A percentile compares a stretch with the other conserved stretches of the same genome.
Conservation (phyloP, 2,113 vertebrate genomes). For the Vombatus ursinus region DNA sequence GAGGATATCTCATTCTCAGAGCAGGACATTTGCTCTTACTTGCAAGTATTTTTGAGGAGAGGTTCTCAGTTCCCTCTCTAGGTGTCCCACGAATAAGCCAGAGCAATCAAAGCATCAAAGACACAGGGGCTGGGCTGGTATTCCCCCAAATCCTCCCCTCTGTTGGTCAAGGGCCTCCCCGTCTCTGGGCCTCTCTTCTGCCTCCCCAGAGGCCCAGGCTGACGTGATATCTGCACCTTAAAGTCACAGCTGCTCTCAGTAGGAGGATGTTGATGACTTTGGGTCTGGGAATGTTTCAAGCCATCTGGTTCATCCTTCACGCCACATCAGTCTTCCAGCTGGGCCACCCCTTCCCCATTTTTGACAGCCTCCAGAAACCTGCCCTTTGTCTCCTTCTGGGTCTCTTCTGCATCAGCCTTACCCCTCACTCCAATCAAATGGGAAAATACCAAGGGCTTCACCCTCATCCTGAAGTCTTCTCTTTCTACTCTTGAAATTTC, state of each 20-base stretch:
- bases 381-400: neutral
- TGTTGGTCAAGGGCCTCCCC: neutral
- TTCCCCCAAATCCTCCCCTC: neutral
- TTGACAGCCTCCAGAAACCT: neutral
- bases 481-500: neutral
- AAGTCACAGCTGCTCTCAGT: neutral
- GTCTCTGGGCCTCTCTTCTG: neutral
- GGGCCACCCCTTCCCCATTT: neutral
- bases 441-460: neutral
- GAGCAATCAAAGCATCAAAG: neutral
- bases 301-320: neutral
- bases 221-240: neutral
- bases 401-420: neutral
- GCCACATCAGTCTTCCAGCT: conserved; percentile 1
- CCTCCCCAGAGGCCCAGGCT: neutral
- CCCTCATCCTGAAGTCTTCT: neutral
- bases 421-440: neutral
- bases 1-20: neutral
- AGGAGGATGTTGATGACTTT: neutral
- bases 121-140: neutral
- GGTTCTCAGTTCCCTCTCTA: neutral
- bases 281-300: neutral
- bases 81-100: neutral
- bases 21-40: neutral
- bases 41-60: neutral